Evolutionary conservation across 2,797 vertebrate species (phyloP), one percentile per base, ranked within the genome.

Genomic region (Delichon dasypus): DNA sequence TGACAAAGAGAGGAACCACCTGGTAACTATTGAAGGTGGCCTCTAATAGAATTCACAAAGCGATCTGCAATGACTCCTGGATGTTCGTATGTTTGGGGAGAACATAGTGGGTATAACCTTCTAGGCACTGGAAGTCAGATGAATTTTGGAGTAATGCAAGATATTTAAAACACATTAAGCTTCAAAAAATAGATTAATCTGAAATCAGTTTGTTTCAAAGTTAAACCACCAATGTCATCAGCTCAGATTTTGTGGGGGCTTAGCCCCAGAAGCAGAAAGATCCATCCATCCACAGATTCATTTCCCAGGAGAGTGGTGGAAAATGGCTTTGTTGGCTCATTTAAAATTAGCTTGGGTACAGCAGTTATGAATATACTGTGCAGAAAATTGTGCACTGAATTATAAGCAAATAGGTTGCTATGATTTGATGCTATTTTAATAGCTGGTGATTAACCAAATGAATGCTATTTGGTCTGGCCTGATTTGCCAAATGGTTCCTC

Each of bases 341-440:
- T 98, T 97, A 97, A 97, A 97, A 97, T 96, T 97, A 97, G 96
- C 96, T 95, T 96, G 97, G 94, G 97, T 97, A 97, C 96, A 97
- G 97, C 95, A 97, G 96, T 97, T 97, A 97, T 85, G 96, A 97
- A 96, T 96, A 94, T 96, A 91, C 97, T 96, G 96, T 83, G 80
- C 95, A 97, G 97, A 96, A 96, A 95, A 97, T 96, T 95, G 96
- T 96, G 93, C 91, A 93, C 92, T 96, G 96, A 96, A 96, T 95
- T 96, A 97, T 95, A 96, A 95, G 78, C 90, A 75, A 94, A 96
- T 95, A 95, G 85, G 93, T 96, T 93, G 93, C 96, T 97, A 96
- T 95, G 93, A 96, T 91, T 93, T 94, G 83, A 94, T 95, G 94
- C 88, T 95, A 96, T 96, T 96, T 96, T 96, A 96, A 96, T 96